Percentiles rank a stretch among this genome's conserved stretches.
phyloP scores from a whole-genome alignment of 1,140 invertebrate genomes.

The Matsumurasca onukii region DNA sequence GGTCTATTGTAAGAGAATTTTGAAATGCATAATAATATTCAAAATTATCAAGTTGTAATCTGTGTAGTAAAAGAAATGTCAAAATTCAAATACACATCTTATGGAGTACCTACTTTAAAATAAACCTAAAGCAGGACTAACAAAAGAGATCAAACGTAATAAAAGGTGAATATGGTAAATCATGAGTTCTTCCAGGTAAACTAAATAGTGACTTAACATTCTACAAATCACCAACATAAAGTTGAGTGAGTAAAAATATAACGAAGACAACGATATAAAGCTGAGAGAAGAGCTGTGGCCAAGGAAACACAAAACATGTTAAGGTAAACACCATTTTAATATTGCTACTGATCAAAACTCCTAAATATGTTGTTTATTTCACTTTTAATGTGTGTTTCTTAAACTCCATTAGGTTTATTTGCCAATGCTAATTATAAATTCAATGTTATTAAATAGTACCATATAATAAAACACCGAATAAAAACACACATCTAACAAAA shows the following conservation, averaged over 20 bases:
- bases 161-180: slow-evolving; percentile 12
- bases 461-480: not conserved
- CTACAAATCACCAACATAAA: not conserved
- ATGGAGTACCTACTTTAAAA: too few species aligned
- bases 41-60: too few species aligned
- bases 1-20: too few species aligned
- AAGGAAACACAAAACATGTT: slow-evolving; percentile 11
- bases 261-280: slow-evolving; percentile 6
- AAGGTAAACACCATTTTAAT: slow-evolving; percentile 21
- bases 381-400: slow-evolving; percentile 4
- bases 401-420: slow-evolving; percentile 1
- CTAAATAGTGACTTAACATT: slow-evolving; percentile 6
- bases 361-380: slow-evolving; percentile 13
- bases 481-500: not conserved
- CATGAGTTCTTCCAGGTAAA: slow-evolving; percentile 10
- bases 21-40: too few species aligned
- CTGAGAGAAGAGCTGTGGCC: slow-evolving; percentile 18
- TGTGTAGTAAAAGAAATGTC: too few species aligned
- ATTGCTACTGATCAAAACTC: slow-evolving; percentile 17
- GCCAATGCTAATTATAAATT: slow-evolving; percentile 25
- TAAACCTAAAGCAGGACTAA: too few species aligned
- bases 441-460: not conserved
- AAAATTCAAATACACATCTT: too few species aligned
- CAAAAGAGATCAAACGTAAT: too few species aligned
- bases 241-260: not conserved